Percentiles rank a stretch among this genome's conserved stretches.
These are phyloP conservation scores for Sminthurinus signatus DNA, from an alignment of 1,140 invertebrate species.

Conservation along the genomic window DNA sequence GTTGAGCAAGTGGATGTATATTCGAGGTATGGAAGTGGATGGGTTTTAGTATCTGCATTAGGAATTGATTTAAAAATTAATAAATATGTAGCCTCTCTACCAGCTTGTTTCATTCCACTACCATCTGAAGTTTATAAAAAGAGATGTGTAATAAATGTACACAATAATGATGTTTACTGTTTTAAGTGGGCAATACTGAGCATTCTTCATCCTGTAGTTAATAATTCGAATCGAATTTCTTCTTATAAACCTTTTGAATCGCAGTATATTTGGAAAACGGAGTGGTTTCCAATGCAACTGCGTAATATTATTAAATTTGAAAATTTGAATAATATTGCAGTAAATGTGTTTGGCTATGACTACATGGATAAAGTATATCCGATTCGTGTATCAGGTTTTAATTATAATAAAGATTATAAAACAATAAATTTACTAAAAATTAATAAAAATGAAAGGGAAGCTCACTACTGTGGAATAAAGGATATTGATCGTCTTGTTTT, in stretches of 20 bases:
- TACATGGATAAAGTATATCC: background rate
- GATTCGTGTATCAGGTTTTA: background rate
- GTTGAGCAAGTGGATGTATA: background rate
- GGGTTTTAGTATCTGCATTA: background rate
- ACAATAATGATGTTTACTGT: conserved; percentile 7
- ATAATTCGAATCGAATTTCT: background rate
- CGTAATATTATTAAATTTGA: conserved; percentile 8
- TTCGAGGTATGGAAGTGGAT: background rate
- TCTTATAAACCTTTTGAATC: no score
- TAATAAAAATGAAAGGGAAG: background rate
- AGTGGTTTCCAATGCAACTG: background rate
- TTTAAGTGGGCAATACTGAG: conserved; percentile 13
- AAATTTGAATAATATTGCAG: conserved; percentile 2
- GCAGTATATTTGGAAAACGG: background rate
- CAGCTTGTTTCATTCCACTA: background rate
- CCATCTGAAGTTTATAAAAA: background rate
- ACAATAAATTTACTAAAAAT: conserved; percentile 7
- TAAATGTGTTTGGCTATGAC: conserved; percentile 12
- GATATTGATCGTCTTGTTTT: conserved; percentile 1
- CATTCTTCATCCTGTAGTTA: background rate
- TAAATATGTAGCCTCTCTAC: background rate
- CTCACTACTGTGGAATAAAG: conserved; percentile 13
- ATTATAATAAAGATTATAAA: background rate
- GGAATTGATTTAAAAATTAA: conserved; percentile 7
- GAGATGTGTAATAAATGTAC: conserved; percentile 2